phyloP scores from a whole-genome alignment of 2,888 invertebrate genomes.

The Drosophila flavopinicola region DNA sequence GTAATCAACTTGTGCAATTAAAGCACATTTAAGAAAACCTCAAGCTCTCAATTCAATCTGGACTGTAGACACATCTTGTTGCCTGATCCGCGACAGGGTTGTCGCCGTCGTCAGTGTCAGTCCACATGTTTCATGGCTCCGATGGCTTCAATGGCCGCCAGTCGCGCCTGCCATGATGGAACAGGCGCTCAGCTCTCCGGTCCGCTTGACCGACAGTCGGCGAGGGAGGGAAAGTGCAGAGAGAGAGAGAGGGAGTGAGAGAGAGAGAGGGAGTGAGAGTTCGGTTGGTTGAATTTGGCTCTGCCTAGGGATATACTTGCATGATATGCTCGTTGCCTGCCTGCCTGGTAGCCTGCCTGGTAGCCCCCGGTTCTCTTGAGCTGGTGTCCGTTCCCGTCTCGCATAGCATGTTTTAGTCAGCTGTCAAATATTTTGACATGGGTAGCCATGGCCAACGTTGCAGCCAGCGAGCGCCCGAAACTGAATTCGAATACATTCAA shows the following conservation, averaged over 20 bases:
- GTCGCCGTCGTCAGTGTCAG: constrained; percentile 58
- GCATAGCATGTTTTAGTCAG: constrained; percentile 84
- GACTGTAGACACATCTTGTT: not conserved
- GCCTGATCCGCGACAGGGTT: constrained; percentile 23
- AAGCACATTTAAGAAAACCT: not conserved
- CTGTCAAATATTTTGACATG: constrained; percentile 85
- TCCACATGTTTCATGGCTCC: constrained; percentile 64
- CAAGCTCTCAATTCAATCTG: not conserved
- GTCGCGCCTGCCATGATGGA: constrained; percentile 62
- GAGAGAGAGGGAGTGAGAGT: constrained; percentile 29
- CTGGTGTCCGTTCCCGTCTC: constrained; percentile 60
- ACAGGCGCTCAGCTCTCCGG: constrained; percentile 56
- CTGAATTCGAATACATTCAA: constrained; percentile 54
- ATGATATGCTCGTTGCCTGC: constrained; percentile 49
- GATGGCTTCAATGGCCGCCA: constrained; percentile 68
- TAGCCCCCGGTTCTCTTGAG: constrained; percentile 33
- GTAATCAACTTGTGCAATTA: not conserved
- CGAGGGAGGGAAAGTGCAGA: constrained; percentile 6
- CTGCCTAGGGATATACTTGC: constrained; percentile 57
- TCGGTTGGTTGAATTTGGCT: constrained; percentile 35
- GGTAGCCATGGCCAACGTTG: constrained; percentile 78
- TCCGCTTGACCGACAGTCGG: constrained; percentile 51
- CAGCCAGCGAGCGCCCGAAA: constrained; percentile 52
- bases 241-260: not conserved
- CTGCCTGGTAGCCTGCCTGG: constrained; percentile 30